Evolutionary conservation across 1,140 invertebrate genomes (phyloP).

Genomic region (Drosophila navojoa): DNA sequence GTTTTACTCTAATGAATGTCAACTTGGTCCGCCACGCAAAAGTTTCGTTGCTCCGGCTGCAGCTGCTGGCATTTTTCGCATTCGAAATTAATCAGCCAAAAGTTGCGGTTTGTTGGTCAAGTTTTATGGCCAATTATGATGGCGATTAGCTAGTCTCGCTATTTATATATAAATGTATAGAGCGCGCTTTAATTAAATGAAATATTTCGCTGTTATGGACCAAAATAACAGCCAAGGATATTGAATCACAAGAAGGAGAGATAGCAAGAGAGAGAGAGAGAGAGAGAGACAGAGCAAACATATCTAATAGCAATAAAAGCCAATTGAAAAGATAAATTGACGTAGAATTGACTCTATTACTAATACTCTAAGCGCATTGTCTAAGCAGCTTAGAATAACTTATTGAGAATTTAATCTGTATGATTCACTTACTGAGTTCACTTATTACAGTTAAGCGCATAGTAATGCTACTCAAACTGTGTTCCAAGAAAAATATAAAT

Average conservation of each 20-base stretch:
- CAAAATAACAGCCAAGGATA: not conserved
- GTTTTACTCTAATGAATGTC: constrained; percentile 68
- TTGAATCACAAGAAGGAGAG: too few species aligned
- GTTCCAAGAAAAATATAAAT: too few species aligned
- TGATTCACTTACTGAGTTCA: too few species aligned
- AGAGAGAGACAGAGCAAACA: too few species aligned
- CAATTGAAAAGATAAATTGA: too few species aligned
- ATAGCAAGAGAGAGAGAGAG: not conserved
- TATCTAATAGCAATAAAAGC: too few species aligned
- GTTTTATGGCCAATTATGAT: constrained; percentile 55
- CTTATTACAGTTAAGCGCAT: too few species aligned
- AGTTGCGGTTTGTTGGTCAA: constrained; percentile 42
- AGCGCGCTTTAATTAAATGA: constrained; percentile 35
- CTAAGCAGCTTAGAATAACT: too few species aligned
- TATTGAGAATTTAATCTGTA: too few species aligned
- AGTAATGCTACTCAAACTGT: too few species aligned
- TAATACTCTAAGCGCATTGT: too few species aligned
- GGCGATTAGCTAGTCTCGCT: constrained; percentile 22
- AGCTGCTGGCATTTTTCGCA: constrained; percentile 15
- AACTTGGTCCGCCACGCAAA: constrained; percentile 52
- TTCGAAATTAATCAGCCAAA: constrained; percentile 56
- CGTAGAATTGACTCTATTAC: too few species aligned
- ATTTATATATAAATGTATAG: constrained; percentile 12
- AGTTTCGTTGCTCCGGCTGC: constrained; percentile 11
- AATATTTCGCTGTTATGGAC: constrained; percentile 14